Percentiles rank a stretch among this genome's conserved stretches.
phyloP scores from a whole-genome alignment of 2,113 vertebrate species.

The Lasiurus borealis region DNA sequence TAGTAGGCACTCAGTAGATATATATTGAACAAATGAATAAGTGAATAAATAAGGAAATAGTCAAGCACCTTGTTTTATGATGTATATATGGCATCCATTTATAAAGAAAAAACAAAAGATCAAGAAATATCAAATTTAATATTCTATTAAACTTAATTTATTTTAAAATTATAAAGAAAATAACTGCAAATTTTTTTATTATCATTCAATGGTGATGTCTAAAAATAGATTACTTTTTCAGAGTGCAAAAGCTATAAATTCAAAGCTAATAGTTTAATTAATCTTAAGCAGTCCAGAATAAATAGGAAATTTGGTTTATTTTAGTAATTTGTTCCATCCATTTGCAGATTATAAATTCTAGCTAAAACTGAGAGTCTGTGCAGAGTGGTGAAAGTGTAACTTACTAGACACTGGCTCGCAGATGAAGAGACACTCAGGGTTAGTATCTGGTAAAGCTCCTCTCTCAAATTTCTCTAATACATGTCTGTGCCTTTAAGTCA shows the following conservation, averaged over 20 bases:
- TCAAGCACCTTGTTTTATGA: background rate
- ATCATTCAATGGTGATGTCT: background rate
- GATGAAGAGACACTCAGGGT: background rate
- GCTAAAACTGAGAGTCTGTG: background rate
- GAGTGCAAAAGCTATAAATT: slow-evolving; percentile 4
- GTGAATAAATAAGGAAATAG: background rate
- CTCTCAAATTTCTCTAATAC: background rate
- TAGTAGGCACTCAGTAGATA: background rate
- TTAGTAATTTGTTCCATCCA: slow-evolving; percentile 20
- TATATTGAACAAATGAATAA: background rate
- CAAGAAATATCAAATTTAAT: background rate
- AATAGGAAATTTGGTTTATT: slow-evolving; percentile 33
- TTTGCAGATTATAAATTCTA: slow-evolving; percentile 49
- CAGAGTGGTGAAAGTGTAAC: background rate
- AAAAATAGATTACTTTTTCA: slow-evolving; percentile 1
- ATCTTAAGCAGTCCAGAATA: background rate
- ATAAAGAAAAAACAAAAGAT: background rate
- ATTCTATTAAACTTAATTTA: background rate
- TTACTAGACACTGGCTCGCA: background rate
- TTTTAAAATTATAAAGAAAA: slow-evolving; percentile 57
- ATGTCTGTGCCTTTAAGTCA: background rate
- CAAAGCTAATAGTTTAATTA: slow-evolving; percentile 39
- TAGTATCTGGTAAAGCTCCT: background rate
- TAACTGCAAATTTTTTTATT: background rate
- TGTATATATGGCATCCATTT: background rate